Evolutionary conservation across 2,888 invertebrate genomes (phyloP), one percentile per base, ranked within the genome.

Genomic region (Oeneis ivallda): DNA sequence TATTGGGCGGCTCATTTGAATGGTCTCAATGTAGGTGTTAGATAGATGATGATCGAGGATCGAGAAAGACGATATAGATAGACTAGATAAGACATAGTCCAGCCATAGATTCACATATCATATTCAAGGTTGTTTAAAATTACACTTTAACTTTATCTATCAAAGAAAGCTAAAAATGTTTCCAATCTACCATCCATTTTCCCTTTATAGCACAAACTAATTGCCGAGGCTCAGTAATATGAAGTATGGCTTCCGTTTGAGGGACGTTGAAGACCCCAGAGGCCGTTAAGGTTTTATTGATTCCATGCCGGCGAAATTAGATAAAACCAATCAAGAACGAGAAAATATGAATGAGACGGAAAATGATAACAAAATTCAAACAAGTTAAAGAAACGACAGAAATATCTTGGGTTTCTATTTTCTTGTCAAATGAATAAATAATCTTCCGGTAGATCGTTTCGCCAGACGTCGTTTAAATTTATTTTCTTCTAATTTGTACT

Each of bases 241-340:
- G 32, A 57, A n/a, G 32, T 15, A 26, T n/a, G 15, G 9, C 41
- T 41, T 58, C 32, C 58, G 15, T 58, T 47, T 47, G 45, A 59
- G 41, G 10, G 47, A 58, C 34, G n/a, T 1, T n/a, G 19, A 43
- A 2, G 47, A 59, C 47, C 59, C 37, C 45, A 45, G 45, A 45
- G 43, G 58, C 45, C 45, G 34, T 49, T 60, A 47, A 13, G 59
- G 37, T 39, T 39, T 60, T 50, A 60, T 60, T 60, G 62, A 62
- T 62, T 54, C 45, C 43, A 62, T 34, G 54, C 43, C 43, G 45
- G 17, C 34, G 26, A 58, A 64, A 64, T 64, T 64, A 64, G 26
- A 64, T 32, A 41, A 64, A 58, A 64, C 58, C 64, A 64, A 64
- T 64, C 64, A 50, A 50, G 58, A 64, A 58, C 41, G 58, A 52